Base-by-base conservation (phyloP, 2,113 vertebrate genomes). In the Formicarius rufipectus region DNA sequence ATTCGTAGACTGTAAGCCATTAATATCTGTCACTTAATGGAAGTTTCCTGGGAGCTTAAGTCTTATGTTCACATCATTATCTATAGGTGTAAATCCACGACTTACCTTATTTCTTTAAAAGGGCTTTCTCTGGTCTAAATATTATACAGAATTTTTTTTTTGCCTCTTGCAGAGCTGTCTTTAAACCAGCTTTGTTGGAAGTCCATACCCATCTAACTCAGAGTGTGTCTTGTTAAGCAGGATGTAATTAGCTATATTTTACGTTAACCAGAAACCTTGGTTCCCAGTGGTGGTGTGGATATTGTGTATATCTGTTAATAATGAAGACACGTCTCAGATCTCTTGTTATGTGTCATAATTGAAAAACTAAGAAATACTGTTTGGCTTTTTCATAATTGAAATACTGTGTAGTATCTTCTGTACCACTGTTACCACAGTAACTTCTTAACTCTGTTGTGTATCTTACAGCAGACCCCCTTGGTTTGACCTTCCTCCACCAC, bases 401-500 rank as follows among this genome's bases (percentile, higher is more conserved):
- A 72, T 89, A 35, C 33, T 13, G 0, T 6, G 2, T 64, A 13
- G 18, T 49, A 25, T n/a, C 25, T 47, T 74, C 37, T 18, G 0
- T 90, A 20, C 13, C 10, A 9, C 16, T 39, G 33, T 42, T 84
- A 45, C 44, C 31, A 52, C 50, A 91, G 56, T 97, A 87, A 97
- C 63, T 28, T 77, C 49, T 69, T 35, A 12, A n/a, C 37, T 50
- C 6, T 93, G 11, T 93, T 94, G 53, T 92, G 73, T 96, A 22
- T 63, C 27, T 76, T 86, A 37, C 93, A 99, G 98, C 96, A 99
- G 99, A 79, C 99, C 99, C 5, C 99, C 99, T 1, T 99, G 99
- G 99, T 99, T 99, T 75, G 99, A 99, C 96, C 98, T 99, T 52
- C 99, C 99, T 71, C 99, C 99, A 28, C 99, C 99, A 0, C 99